Evolutionary conservation across 2,113 vertebrate genomes (phyloP).

Genomic region (Apistogramma diplotaenia): DNA sequence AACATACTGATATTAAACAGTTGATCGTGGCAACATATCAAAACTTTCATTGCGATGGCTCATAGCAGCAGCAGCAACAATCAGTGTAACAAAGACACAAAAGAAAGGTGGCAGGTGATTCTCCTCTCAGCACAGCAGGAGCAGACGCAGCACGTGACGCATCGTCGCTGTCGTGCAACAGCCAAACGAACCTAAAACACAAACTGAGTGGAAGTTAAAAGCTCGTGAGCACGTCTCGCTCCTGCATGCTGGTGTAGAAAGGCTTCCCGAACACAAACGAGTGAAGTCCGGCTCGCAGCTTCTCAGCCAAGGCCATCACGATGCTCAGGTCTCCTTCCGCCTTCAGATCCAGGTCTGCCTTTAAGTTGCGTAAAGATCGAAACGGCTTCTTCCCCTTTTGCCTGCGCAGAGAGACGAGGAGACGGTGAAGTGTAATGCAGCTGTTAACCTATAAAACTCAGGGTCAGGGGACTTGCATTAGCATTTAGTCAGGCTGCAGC

Average conservation of each 20-base stretch:
- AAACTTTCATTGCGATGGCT: conserved; percentile 31
- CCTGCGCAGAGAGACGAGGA: conserved; percentile 64
- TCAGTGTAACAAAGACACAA: conserved; percentile 3
- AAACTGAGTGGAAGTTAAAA: conserved; percentile 76
- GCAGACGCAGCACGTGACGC: background rate
- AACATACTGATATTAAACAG: conserved; percentile 21
- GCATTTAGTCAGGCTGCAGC: conserved; percentile 36
- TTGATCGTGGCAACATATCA: conserved; percentile 16
- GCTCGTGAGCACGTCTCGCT: conserved; percentile 89
- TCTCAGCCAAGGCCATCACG: conserved; percentile 95
- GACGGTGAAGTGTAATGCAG: background rate
- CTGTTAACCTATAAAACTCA: background rate
- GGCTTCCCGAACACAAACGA: conserved; percentile 93
- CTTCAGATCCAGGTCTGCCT: conserved; percentile 90
- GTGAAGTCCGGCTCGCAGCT: conserved; percentile 93
- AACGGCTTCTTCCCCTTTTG: conserved; percentile 97
- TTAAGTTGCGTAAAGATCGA: conserved; percentile 88
- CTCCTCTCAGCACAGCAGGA: background rate
- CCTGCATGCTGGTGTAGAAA: conserved; percentile 92
- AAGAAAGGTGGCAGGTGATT: accelerated
- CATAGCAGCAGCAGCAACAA: conserved; percentile 31
- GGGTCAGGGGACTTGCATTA: conserved; percentile 34
- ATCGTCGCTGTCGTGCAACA: conserved; percentile 13
- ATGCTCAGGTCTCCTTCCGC: conserved; percentile 96
- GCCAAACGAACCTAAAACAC: background rate